phyloP scores from a whole-genome alignment of 2,113 vertebrate genomes.

The Phaethornis superciliosus region DNA sequence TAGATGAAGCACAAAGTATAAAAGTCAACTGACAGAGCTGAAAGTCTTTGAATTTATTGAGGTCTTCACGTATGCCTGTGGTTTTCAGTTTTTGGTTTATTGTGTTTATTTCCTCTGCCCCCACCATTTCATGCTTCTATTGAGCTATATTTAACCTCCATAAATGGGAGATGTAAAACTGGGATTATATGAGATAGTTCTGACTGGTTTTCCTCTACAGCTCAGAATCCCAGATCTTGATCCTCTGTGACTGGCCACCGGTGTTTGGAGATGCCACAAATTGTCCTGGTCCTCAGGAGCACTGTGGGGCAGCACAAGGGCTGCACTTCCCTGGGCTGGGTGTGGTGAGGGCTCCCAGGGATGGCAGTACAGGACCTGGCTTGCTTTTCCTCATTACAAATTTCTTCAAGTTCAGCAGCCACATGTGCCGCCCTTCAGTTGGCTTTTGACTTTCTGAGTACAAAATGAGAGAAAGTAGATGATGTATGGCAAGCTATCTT shows the following conservation, averaged over 20 bases:
- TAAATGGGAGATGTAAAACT: not conserved
- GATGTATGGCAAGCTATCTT: not conserved
- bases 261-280: not conserved
- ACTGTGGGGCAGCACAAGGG: fast-evolving
- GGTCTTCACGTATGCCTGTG: not conserved
- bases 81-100: not conserved
- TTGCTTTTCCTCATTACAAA: not conserved
- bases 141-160: not conserved
- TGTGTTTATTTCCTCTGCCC: not conserved
- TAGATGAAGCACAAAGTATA: not conserved
- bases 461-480: not conserved
- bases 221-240: not conserved
- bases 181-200: not conserved
- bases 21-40: not conserved
- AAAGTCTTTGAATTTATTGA: not conserved
- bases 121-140: not conserved
- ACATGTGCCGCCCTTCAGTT: not conserved
- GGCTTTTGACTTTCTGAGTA: not conserved
- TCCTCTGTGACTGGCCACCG: fast-evolving
- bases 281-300: too few species aligned
- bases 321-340: not conserved
- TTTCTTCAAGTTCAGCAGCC: not conserved
- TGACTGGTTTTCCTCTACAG: not conserved
- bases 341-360: not conserved
- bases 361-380: not conserved